Conservation (phyloP, 1,140 invertebrate species). For the Leptestheria dahalacensis region DNA sequence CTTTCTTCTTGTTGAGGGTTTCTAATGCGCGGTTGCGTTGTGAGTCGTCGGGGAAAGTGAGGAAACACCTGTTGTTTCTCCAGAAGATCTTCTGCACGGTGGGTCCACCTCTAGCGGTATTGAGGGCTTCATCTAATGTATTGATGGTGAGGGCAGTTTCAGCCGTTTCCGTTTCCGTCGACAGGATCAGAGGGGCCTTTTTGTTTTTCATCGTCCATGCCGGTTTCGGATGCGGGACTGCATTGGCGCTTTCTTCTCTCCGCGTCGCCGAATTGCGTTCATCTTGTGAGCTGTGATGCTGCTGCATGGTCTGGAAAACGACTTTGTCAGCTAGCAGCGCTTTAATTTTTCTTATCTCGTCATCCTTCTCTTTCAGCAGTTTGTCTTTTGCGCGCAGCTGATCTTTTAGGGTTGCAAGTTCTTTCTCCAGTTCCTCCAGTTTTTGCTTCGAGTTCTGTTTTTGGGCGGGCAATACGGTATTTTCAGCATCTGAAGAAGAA, state of each 20-base stretch:
- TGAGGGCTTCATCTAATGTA: background rate
- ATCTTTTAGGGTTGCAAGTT: background rate
- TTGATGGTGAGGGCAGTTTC: background rate
- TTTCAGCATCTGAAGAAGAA: no score
- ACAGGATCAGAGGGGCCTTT: background rate
- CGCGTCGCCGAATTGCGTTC: background rate
- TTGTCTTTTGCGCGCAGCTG: background rate
- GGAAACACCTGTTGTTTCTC: background rate
- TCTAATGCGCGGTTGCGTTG: background rate
- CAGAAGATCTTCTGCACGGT: background rate
- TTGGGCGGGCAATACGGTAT: no score
- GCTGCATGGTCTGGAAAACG: background rate
- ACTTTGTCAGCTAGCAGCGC: background rate
- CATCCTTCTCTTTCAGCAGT: background rate
- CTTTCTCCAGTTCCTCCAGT: background rate
- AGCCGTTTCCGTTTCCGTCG: background rate
- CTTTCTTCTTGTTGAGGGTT: background rate
- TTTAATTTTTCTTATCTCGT: background rate
- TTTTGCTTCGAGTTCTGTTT: no score
- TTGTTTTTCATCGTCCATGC: background rate
- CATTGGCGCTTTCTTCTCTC: background rate
- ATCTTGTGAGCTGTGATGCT: background rate
- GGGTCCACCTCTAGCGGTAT: background rate
- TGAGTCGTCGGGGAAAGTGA: background rate
- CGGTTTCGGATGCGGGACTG: background rate